Evolutionary conservation across 2,888 invertebrate genomes (phyloP).

Genomic region (Drosophila sordidula): DNA sequence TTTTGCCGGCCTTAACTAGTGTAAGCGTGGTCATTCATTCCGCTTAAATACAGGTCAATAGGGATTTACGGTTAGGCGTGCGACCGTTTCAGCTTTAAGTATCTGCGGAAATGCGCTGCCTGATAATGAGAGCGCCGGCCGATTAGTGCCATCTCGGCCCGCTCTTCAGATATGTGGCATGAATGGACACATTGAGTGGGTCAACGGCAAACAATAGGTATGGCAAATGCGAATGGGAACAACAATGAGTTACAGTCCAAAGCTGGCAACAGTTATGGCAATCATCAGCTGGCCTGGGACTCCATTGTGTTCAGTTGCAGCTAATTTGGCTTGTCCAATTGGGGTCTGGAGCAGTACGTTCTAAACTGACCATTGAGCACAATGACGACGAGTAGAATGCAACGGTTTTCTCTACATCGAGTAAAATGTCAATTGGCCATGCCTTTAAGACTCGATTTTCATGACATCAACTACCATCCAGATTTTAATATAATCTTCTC

Average conservation of each 20-base stretch:
- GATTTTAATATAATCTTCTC: too few relatives aligned
- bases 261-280: constrained; percentile 53
- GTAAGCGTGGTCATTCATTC: constrained; percentile 36
- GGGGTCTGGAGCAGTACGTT: constrained; percentile 12
- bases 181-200: constrained; percentile 59
- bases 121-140: constrained; percentile 56
- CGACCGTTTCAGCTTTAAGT: constrained; percentile 51
- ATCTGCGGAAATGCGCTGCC: constrained; percentile 66
- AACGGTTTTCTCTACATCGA: constrained; percentile 23
- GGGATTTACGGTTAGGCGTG: constrained; percentile 72
- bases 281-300: constrained; percentile 32
- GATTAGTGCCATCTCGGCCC: constrained; percentile 33
- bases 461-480: too few relatives aligned
- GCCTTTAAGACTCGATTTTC: too few relatives aligned
- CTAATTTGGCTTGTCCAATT: constrained; percentile 45
- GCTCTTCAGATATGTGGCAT: constrained; percentile 26
- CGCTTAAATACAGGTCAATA: constrained; percentile 67
- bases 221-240: constrained; percentile 46
- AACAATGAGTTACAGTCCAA: constrained; percentile 48
- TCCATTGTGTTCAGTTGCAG: constrained; percentile 39
- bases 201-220: constrained; percentile 50
- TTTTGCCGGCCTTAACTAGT: constrained; percentile 21
- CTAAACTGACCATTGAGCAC: constrained; percentile 14
- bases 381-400: too few relatives aligned
- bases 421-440: too few relatives aligned